Percentiles rank a stretch among this genome's conserved stretches.
These are phyloP conservation scores for Silurus aristotelis DNA, from an alignment of 2,797 vertebrate species.

Conservation along the genomic window DNA sequence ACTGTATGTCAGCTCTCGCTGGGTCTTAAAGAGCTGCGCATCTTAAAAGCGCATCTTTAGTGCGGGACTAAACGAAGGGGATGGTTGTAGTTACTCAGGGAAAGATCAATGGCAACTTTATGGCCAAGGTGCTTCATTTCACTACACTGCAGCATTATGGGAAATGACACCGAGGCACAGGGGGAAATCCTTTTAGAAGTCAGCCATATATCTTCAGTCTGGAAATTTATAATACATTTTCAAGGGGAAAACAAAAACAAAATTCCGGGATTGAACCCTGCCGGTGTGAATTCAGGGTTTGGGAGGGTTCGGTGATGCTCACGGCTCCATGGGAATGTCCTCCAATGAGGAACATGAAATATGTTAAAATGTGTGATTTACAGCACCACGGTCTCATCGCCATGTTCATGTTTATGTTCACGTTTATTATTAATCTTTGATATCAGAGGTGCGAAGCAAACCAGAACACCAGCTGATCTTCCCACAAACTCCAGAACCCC, in stretches of 20 bases:
- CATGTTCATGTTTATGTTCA: too few species aligned
- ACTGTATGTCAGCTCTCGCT: slow-evolving; percentile 5
- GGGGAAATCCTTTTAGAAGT: slow-evolving; percentile 69
- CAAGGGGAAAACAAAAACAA: slow-evolving; percentile 52
- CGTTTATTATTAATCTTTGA: not conserved
- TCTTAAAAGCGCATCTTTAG: slow-evolving; percentile 68
- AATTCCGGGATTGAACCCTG: not conserved
- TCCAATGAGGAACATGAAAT: too few species aligned
- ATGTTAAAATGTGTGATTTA: too few species aligned
- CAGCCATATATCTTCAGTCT: slow-evolving; percentile 64
- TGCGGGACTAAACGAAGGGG: slow-evolving; percentile 65
- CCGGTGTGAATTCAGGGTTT: too few species aligned
- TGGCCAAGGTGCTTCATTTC: slow-evolving; percentile 69
- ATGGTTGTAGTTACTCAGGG: slow-evolving; percentile 76
- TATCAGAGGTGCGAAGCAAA: not conserved
- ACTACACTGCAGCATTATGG: slow-evolving; percentile 67
- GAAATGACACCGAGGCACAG: slow-evolving; percentile 64
- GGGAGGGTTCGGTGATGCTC: too few species aligned
- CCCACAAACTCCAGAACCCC: not conserved
- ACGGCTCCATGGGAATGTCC: too few species aligned
- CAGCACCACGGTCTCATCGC: too few species aligned
- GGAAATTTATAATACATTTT: slow-evolving; percentile 56
- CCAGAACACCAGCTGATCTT: not conserved
- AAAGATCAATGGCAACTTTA: slow-evolving; percentile 75
- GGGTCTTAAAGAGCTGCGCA: slow-evolving; percentile 56